These are phyloP conservation scores for Hirtodrosophila duncani DNA, from an alignment of 2,888 invertebrate species.

Conservation along the genomic window DNA sequence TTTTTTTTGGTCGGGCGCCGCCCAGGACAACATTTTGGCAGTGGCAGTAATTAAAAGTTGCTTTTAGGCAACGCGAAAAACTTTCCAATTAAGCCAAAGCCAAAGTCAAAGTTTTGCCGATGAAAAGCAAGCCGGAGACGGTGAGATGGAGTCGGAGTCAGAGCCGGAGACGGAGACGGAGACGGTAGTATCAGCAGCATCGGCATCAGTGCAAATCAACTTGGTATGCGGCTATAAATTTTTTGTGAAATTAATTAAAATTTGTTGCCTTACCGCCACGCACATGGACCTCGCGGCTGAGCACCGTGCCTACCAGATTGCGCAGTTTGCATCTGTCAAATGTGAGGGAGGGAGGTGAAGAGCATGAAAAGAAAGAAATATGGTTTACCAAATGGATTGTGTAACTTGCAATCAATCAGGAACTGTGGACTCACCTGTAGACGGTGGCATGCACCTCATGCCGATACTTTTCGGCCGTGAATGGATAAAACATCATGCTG, in stretches of 20 bases:
- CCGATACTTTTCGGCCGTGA: constrained; percentile 88
- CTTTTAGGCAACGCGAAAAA: constrained; percentile 44
- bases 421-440: constrained; percentile 82
- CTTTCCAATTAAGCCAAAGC: constrained; percentile 64
- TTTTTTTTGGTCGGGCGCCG: neutral
- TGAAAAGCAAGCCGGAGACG: neutral
- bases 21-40: constrained; percentile 50
- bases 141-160: too few species aligned
- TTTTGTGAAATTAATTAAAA: constrained; percentile 33
- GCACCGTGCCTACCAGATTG: constrained; percentile 86
- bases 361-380: neutral
- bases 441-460: constrained; percentile 91
- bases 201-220: constrained; percentile 60
- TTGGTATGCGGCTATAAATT: constrained; percentile 43
- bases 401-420: neutral
- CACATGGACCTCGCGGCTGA: constrained; percentile 91
- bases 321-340: constrained; percentile 80
- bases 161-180: too few species aligned
- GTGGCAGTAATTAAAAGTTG: constrained; percentile 66
- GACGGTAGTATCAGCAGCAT: neutral
- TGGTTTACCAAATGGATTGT: too few species aligned
- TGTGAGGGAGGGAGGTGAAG: neutral
- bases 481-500: constrained; percentile 91
- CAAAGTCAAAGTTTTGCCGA: constrained; percentile 6
- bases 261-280: constrained; percentile 87